A percentile compares a stretch with the other conserved stretches of the same genome.
These are phyloP conservation scores for Crepidodera aurea DNA, from an alignment of 2,888 invertebrate species.

Conservation along the genomic window DNA sequence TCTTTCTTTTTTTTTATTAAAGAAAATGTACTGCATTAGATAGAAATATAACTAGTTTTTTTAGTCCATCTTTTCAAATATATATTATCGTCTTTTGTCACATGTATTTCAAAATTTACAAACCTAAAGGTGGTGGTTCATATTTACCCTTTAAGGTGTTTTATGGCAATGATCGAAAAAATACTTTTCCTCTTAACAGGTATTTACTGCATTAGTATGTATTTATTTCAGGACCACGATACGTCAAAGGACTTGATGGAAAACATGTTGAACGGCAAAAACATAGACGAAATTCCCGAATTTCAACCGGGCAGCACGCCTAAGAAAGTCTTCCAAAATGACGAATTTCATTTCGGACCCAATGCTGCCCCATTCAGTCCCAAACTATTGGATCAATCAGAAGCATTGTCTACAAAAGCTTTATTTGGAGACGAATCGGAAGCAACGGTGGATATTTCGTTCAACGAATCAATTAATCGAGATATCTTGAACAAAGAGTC, in stretches of 20 bases:
- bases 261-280: conserved; percentile 60
- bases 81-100: too few relatives aligned
- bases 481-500: conserved; percentile 62
- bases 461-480: conserved; percentile 42
- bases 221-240: conserved; percentile 50
- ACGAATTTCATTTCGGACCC: conserved; percentile 71
- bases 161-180: too few relatives aligned
- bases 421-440: conserved; percentile 64
- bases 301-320: conserved; percentile 55
- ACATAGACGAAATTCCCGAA: conserved; percentile 59
- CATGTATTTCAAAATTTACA: too few relatives aligned
- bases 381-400: conserved; percentile 61
- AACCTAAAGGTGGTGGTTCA: too few relatives aligned
- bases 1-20: too few relatives aligned
- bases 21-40: too few relatives aligned
- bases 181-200: too few relatives aligned
- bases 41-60: too few relatives aligned
- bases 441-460: conserved; percentile 48
- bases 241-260: conserved; percentile 56
- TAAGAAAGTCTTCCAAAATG: conserved; percentile 48
- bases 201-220: too few relatives aligned
- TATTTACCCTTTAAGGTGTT: too few relatives aligned
- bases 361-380: conserved; percentile 65
- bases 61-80: too few relatives aligned
- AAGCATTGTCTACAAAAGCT: conserved; percentile 63